These are phyloP conservation scores for Apocheima hispidaria DNA, from an alignment of 2,888 invertebrate genomes.

Conservation along the genomic window DNA sequence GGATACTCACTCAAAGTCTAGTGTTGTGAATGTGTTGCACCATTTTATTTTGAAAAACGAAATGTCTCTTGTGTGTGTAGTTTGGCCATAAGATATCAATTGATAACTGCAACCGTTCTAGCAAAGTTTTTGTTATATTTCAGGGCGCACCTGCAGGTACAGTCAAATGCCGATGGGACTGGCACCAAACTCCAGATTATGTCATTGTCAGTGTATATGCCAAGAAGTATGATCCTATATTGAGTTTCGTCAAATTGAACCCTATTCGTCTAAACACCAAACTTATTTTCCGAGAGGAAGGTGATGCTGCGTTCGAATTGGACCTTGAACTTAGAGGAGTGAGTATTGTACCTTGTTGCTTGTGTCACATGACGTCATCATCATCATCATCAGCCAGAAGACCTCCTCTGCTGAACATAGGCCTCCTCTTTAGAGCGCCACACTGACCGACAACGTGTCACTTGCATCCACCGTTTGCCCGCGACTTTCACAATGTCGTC, in stretches of 20 bases:
- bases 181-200: conserved; percentile 96
- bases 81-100: not conserved
- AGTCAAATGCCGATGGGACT: conserved; percentile 94
- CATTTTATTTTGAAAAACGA: too few species aligned
- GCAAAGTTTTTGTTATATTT: conserved; percentile 1
- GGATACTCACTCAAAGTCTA: too few species aligned
- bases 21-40: too few species aligned
- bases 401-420: too few species aligned
- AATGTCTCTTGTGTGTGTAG: too few species aligned
- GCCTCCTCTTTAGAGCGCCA: too few species aligned
- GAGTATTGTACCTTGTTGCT: too few species aligned
- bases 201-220: conserved; percentile 96
- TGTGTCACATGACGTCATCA: too few species aligned
- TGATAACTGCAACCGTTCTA: not conserved
- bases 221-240: conserved; percentile 93
- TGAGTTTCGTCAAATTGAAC: conserved; percentile 92
- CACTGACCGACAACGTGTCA: too few species aligned
- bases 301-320: conserved; percentile 89
- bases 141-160: conserved; percentile 84
- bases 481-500: too few species aligned
- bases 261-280: conserved; percentile 92
- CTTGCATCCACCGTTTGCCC: too few species aligned
- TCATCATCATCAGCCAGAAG: too few species aligned
- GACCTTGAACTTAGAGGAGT: conserved; percentile 94
- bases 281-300: conserved; percentile 92